phyloP scores from a whole-genome alignment of 2,888 invertebrate species.

The Drosophila barbarae region DNA sequence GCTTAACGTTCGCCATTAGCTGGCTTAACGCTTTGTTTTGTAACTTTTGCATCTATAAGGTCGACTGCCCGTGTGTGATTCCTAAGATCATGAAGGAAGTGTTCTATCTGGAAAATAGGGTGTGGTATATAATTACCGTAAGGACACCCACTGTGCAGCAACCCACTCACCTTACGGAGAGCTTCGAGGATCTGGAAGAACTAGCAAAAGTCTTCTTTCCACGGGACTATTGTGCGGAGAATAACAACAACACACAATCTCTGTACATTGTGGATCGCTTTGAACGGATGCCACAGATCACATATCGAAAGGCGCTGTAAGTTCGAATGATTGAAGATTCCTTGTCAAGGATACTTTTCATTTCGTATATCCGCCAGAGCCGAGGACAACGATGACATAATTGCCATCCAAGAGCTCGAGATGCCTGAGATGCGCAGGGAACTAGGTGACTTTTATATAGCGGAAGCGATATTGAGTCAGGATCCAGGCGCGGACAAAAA shows the following conservation, averaged over 20 bases:
- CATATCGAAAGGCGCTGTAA: slow-evolving; percentile 73
- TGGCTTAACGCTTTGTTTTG: slow-evolving; percentile 64
- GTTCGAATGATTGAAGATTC: slow-evolving; percentile 3
- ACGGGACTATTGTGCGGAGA: slow-evolving; percentile 45
- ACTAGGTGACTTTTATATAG: slow-evolving; percentile 85
- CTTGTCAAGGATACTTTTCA: neutral
- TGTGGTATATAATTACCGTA: slow-evolving; percentile 54
- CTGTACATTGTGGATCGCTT: slow-evolving; percentile 57
- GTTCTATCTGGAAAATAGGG: slow-evolving; percentile 58
- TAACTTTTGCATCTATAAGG: slow-evolving; percentile 59
- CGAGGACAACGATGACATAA: slow-evolving; percentile 88
- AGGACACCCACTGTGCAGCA: slow-evolving; percentile 38
- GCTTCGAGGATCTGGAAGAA: slow-evolving; percentile 48
- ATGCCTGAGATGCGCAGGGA: slow-evolving; percentile 81
- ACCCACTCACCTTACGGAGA: slow-evolving; percentile 39
- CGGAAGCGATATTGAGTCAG: slow-evolving; percentile 82
- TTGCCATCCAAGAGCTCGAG: slow-evolving; percentile 82
- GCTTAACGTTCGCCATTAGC: slow-evolving; percentile 46
- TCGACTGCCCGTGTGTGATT: slow-evolving; percentile 42
- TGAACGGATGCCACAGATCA: slow-evolving; percentile 50
- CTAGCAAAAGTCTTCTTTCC: slow-evolving; percentile 59
- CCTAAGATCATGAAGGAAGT: slow-evolving; percentile 47
- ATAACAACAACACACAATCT: slow-evolving; percentile 55
- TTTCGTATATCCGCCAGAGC: slow-evolving; percentile 80
- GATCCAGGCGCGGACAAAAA: slow-evolving; percentile 28